Evolutionary conservation across 2,113 vertebrate species (phyloP).

Genomic region (human): DNA sequence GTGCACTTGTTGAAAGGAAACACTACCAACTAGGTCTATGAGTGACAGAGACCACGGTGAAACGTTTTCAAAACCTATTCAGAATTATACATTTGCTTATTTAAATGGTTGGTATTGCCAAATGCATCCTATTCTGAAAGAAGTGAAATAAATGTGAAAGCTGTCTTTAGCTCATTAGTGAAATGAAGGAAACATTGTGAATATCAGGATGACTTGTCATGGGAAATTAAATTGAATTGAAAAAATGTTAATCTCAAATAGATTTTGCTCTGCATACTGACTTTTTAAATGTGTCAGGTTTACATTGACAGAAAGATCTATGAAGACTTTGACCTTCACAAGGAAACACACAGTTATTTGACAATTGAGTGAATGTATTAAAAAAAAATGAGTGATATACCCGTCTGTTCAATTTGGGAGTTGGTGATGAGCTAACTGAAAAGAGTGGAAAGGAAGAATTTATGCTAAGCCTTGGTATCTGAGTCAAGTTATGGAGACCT

Average conservation of each 20-base stretch:
- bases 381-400: not conserved
- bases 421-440: not conserved
- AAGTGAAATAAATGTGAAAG: slow-evolving; percentile 59
- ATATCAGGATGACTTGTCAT: slow-evolving; percentile 57
- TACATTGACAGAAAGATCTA: slow-evolving; percentile 16
- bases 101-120: slow-evolving; percentile 48
- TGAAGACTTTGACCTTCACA: slow-evolving; percentile 39
- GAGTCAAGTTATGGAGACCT: not conserved
- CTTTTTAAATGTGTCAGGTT: slow-evolving; percentile 53
- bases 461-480: not conserved
- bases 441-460: slow-evolving; percentile 13
- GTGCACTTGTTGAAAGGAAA: not conserved
- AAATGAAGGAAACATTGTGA: slow-evolving; percentile 54
- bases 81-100: slow-evolving; percentile 41
- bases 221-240: slow-evolving; percentile 63
- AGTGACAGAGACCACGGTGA: slow-evolving; percentile 20
- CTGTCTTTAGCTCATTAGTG: slow-evolving; percentile 49
- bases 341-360: slow-evolving; percentile 21
- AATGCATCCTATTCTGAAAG: slow-evolving; percentile 49
- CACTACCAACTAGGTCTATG: slow-evolving; percentile 8
- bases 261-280: not conserved
- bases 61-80: slow-evolving; percentile 47
- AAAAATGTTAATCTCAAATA: slow-evolving; percentile 50
- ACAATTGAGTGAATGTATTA: not conserved
- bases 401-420: not conserved